phyloP scores from a whole-genome alignment of 1,140 invertebrate genomes.

The roundworm (Caenorhabditis elegans) region DNA sequence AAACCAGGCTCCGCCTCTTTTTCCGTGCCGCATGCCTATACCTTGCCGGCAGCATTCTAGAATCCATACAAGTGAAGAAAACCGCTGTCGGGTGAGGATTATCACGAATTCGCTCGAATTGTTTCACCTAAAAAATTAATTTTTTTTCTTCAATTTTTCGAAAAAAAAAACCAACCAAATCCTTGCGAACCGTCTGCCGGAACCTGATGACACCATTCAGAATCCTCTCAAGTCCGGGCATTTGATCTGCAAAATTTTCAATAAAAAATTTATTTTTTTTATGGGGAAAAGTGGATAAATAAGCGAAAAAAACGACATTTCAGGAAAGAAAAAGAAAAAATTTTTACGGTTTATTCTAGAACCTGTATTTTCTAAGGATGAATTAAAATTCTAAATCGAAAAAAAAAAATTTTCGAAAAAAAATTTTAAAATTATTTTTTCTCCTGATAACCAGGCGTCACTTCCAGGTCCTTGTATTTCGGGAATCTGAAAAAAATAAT shows the following conservation, averaged over 20 bases:
- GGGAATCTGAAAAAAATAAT: slow-evolving; percentile 41
- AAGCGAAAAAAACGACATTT: too few species aligned
- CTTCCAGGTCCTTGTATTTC: slow-evolving; percentile 51
- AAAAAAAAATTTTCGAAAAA: background rate
- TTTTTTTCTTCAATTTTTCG: background rate
- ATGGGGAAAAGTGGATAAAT: too few species aligned
- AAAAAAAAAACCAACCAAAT: slow-evolving; percentile 47
- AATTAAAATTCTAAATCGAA: too few species aligned
- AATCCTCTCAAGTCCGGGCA: slow-evolving; percentile 58
- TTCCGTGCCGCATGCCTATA: too few species aligned
- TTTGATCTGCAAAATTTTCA: slow-evolving; percentile 17
- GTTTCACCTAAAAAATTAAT: slow-evolving; percentile 50
- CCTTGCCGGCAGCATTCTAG: slow-evolving; percentile 50
- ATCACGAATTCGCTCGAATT: slow-evolving; percentile 60
- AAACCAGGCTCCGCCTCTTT: too few species aligned
- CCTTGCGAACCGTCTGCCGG: slow-evolving; percentile 58
- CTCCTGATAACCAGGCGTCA: slow-evolving; percentile 44
- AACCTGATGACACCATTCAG: slow-evolving; percentile 60
- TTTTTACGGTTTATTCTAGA: too few species aligned
- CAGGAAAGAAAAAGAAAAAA: too few species aligned
- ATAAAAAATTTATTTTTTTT: too few species aligned
- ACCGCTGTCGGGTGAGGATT: slow-evolving; percentile 84
- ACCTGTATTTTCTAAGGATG: too few species aligned
- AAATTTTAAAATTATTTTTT: background rate
- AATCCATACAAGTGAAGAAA: slow-evolving; percentile 93